Percentiles rank a stretch among this genome's conserved stretches.
These are phyloP conservation scores for Sesamia nonagrioides DNA, from an alignment of 1,140 invertebrate species.

Conservation along the genomic window DNA sequence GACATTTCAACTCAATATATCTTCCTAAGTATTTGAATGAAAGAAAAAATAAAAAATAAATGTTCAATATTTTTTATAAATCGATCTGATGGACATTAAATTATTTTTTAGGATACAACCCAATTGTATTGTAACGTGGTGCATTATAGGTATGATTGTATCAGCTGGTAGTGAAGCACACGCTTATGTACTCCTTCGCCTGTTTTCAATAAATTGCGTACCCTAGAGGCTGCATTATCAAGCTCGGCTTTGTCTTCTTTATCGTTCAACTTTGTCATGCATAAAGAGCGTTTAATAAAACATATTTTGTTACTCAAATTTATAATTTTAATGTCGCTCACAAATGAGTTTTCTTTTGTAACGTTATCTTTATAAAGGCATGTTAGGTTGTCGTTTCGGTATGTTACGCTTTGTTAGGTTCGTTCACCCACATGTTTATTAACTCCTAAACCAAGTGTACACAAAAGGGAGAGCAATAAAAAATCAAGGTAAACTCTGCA, in stretches of 20 bases:
- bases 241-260: slow-evolving; percentile 39
- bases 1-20: no score
- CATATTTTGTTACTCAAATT: neutral
- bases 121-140: slow-evolving; percentile 28
- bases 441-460: slow-evolving; percentile 43
- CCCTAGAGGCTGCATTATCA: slow-evolving; percentile 39
- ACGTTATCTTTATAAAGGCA: neutral
- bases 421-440: slow-evolving; percentile 31
- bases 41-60: no score
- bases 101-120: no score
- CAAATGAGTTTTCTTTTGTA: neutral
- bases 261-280: slow-evolving; percentile 38
- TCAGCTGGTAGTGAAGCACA: slow-evolving; percentile 25
- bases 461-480: slow-evolving; percentile 56
- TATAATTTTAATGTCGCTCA: slow-evolving; percentile 10
- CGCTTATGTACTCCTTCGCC: slow-evolving; percentile 27
- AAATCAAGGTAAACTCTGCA: slow-evolving; percentile 60
- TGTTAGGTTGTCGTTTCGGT: neutral
- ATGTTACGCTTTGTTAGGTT: slow-evolving; percentile 9
- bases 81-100: no score
- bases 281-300: slow-evolving; percentile 38
- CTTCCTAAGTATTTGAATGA: no score
- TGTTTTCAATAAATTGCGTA: slow-evolving; percentile 42
- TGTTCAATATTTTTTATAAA: no score
- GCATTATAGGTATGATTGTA: slow-evolving; percentile 19